A percentile compares a stretch with the other conserved stretches of the same genome.
These are phyloP conservation scores for Panagrolaimus sp. DNA, from an alignment of 1,140 invertebrate genomes.

Conservation along the genomic window DNA sequence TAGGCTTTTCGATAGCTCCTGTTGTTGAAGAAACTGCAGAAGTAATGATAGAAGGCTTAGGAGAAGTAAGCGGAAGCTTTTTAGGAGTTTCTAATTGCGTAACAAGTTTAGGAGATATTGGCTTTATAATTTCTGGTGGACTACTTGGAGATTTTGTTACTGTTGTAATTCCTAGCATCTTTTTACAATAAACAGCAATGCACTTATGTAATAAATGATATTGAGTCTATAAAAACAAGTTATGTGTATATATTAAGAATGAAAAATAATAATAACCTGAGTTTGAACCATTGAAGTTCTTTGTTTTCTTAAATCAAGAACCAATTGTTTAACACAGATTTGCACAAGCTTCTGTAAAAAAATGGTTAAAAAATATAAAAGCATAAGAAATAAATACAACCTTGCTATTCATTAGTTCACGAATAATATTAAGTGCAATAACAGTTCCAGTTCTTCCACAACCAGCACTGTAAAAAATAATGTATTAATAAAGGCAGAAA, in stretches of 20 bases:
- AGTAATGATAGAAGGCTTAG: neutral
- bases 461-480: constrained; percentile 9
- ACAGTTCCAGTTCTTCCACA: constrained; percentile 23
- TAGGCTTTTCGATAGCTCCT: neutral
- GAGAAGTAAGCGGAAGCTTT: neutral
- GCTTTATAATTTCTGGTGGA: neutral
- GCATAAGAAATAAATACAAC: neutral
- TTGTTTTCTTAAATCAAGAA: constrained; percentile 20
- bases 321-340: constrained; percentile 18
- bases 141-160: constrained; percentile 6
- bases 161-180: constrained; percentile 11
- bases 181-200: constrained; percentile 25
- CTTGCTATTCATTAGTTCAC: constrained; percentile 19
- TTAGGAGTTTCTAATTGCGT: neutral
- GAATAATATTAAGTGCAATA: constrained; percentile 20
- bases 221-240: constrained; percentile 20
- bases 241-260: neutral
- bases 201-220: constrained; percentile 18
- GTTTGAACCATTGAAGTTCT: constrained; percentile 24
- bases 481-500: neutral
- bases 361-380: neutral
- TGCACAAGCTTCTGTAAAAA: constrained; percentile 15
- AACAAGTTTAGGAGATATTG: neutral
- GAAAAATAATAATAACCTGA: constrained; percentile 19
- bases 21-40: neutral